Evolutionary conservation across 2,888 invertebrate species (phyloP), one percentile per base, ranked within the genome.

Genomic region (Catocala sponsa): DNA sequence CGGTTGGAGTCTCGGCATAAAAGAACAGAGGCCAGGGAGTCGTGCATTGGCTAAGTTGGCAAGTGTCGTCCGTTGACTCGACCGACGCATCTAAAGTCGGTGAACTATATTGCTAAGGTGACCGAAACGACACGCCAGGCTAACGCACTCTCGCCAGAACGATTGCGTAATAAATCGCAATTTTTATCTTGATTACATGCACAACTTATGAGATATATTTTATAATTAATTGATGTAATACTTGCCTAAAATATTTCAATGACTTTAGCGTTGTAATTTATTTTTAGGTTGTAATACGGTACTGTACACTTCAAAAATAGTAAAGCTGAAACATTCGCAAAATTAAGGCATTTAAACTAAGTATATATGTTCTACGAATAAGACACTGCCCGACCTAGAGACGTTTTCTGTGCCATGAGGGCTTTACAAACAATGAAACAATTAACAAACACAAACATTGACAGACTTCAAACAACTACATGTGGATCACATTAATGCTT

Each of bases 91-190:
- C 35, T 56, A 38, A 66, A 68, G 76, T 76, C 74, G 63, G 55
- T 78, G 80, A 80, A 76, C 81, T 48, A 9, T 25, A 38, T 32
- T 35, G 57, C 35, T 51, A 74, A 81, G 81, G 81, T 82, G 81
- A 79, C 82, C 76, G 68, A 51, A 52, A 50, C 47, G 52, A 15
- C n/a, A 50, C 49, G 54, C 25, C n/a, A n/a, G 47, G 64, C 53
- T 54, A 54, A 63, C 54, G 55, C 35, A 56, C 62, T 63, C 42
- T 38, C 35, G 43, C 38, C 43, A 33, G 33, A 10, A 6, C 46
- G 49, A 41, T 35, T 32, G 56, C n/a, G 38, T 53, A 15, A 60
- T 44, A 68, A 33, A 47, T 65, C 35, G 35, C 32, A 42, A 51
- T 61, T 63, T 65, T 46, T 42, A 61, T 38, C 6, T 38, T 4